Evolutionary conservation across 2,888 invertebrate species (phyloP).

Genomic region (Microctonus brassicae): DNA sequence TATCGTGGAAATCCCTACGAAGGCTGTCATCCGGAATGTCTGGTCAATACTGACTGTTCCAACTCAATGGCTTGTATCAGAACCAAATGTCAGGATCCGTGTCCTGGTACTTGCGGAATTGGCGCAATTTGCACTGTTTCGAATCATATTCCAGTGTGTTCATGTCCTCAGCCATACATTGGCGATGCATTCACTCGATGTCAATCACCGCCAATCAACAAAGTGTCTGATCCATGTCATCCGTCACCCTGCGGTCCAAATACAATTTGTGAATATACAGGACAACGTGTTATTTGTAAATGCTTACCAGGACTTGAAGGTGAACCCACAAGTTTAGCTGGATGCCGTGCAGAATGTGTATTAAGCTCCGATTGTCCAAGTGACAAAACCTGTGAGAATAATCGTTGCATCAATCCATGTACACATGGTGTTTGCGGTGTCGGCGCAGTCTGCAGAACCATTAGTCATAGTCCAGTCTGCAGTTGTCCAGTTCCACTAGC

Average conservation of each 20-base stretch:
- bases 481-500: constrained; percentile 75
- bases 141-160: constrained; percentile 83
- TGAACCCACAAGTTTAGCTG: constrained; percentile 68
- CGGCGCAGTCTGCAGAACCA: constrained; percentile 81
- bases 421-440: constrained; percentile 83
- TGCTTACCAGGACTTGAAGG: constrained; percentile 69
- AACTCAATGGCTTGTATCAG: constrained; percentile 77
- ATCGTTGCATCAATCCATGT: constrained; percentile 86
- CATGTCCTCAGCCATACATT: constrained; percentile 76
- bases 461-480: constrained; percentile 84
- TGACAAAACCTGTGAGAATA: constrained; percentile 84
- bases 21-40: constrained; percentile 80
- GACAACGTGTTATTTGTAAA: constrained; percentile 67
- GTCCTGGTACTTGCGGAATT: constrained; percentile 82
- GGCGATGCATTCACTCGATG: constrained; percentile 84
- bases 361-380: constrained; percentile 82
- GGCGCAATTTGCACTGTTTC: constrained; percentile 79
- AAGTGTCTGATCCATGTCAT: constrained; percentile 65
- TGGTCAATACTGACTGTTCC: constrained; percentile 79
- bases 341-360: constrained; percentile 71
- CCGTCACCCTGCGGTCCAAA: constrained; percentile 72
- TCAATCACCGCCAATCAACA: constrained; percentile 54
- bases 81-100: constrained; percentile 80
- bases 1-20: constrained; percentile 77
- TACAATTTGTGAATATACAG: constrained; percentile 69